Evolutionary conservation across 1,140 invertebrate species (phyloP), one percentile per base, ranked within the genome.

Genomic region (Steinernema feltiae): DNA sequence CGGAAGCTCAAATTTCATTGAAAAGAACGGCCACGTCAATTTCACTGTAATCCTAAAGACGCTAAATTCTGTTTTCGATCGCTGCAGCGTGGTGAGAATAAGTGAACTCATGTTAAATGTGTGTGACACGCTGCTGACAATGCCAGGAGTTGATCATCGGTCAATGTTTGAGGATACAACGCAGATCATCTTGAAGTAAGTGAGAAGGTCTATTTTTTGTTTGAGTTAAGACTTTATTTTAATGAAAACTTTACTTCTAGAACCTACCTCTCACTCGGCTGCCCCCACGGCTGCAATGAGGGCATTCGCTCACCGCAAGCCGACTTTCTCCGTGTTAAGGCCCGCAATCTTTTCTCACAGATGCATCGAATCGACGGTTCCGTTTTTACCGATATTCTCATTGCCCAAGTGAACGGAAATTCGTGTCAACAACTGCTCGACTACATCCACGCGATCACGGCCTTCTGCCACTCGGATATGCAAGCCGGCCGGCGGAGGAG

Each of bases 401-500:
- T 91, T 75, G 90, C 92, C 53, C 92, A 94, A 87, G 91, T 97
- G 0, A 90, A 90, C 69, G 90, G 89, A 1, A 91, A 92, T 32
- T 90, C 92, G 0, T 87, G 97, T 27, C 88, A 91, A 1, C 93
- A 95, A 71, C 90, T 97, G 15, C 86, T 99, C 1, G 95, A 98
- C 82, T 93, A 97, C 83, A 92, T 98, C 63, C 97, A 99, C 87
- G 91, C 94, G 1, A 94, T 97, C 82, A 90, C 97, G 46, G 94
- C 94, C 21, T 98, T 95, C 87, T 99, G 97, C 88, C 77, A 79
- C 7, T 73, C 78, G 0, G 78, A 79, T 32, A 35, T 78, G n/a
- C 53, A 63, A 7, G 24, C 53, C 12, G 53, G 53, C 24, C 53
- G 53, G 15, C 12, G 53, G 53, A 15, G 53, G 53, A 63, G 53